Base-by-base conservation (phyloP, 2,113 vertebrate species). In the Falco punctatus region DNA sequence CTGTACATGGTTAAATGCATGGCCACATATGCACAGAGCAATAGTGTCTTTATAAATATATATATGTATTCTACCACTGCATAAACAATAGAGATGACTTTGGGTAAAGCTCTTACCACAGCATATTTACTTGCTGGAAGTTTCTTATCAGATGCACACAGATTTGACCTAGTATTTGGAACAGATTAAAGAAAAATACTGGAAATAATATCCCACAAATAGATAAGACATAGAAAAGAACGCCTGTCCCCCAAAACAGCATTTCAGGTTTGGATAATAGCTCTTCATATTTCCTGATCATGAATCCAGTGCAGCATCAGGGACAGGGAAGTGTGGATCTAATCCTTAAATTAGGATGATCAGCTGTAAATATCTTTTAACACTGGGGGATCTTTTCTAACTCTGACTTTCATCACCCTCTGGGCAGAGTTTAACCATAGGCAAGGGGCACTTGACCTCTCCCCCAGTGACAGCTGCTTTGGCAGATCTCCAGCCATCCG, bases 81-180 rank as follows among this genome's bases (percentile, higher is more conserved):
- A 46, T 62, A 78, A 85, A 94, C 93, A 96, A 81, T 90, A 74
- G 73, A 70, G 28, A 62, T 94, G 30, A 66, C 57, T 95, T 79
- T 65, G 27, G 18, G 49, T 78, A 79, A 92, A 64, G 12, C 49
- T 79, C 48, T 89, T 78, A 62, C 26, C 28, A 30, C 30, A 4
- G 1, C 1, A 0, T 24, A 17, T 72, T 91, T 51, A 49, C n/a
- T 61, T 82, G n/a, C 28, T 2, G 18, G 49, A 87, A 80, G 38
- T 81, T 81, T 92, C 35, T 78, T 54, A 48, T 19, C 55, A 88
- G 44, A 66, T 55, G 62, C 18, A 42, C n/a, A 4, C n/a, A 72
- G 59, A 32, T 69, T 79, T 90, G 19, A 67, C 54, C 4, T 44
- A 49, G 11, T 62, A 40, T 40, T 86, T 90, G 65, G 32, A 79